Conservation (phyloP, 2,113 vertebrate genomes). For the Hystrix cristata region DNA sequence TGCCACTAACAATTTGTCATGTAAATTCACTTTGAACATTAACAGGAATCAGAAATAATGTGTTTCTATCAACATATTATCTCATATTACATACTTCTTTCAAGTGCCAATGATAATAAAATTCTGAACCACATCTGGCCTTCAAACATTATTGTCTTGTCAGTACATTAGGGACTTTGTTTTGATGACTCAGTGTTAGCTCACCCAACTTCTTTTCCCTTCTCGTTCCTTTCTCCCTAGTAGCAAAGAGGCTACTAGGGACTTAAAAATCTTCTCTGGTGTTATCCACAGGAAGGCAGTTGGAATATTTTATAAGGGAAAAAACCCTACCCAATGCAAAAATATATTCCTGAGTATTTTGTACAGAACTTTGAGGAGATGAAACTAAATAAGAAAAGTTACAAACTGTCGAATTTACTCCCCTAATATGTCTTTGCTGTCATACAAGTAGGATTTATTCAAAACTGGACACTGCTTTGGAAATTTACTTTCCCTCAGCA, state of each 20-base stretch:
- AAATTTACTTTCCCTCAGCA: slow-evolving; percentile 67
- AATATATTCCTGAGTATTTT: slow-evolving; percentile 36
- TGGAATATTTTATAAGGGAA: slow-evolving; percentile 19
- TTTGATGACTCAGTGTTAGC: neutral
- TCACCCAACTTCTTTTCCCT: neutral
- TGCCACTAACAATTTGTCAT: neutral
- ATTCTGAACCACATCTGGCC: neutral
- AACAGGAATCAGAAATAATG: slow-evolving; percentile 27
- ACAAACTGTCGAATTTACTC: neutral
- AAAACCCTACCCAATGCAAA: neutral
- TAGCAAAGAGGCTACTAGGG: neutral
- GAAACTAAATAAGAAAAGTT: slow-evolving; percentile 64
- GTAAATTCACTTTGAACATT: slow-evolving; percentile 9
- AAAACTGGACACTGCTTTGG: slow-evolving; percentile 30
- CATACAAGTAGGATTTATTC: slow-evolving; percentile 55
- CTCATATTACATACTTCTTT: neutral
- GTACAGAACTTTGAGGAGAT: slow-evolving; percentile 8
- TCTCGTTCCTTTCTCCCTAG: neutral
- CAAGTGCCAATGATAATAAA: neutral
- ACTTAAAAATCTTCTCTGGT: neutral
- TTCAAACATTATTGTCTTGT: neutral
- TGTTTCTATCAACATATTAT: slow-evolving; percentile 14
- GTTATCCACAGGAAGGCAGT: neutral
- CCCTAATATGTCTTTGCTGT: slow-evolving; percentile 44
- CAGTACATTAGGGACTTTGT: neutral